Evolutionary conservation across 1,140 invertebrate genomes (phyloP), one percentile per base, ranked within the genome.

Genomic region (Listronotus oregonensis): DNA sequence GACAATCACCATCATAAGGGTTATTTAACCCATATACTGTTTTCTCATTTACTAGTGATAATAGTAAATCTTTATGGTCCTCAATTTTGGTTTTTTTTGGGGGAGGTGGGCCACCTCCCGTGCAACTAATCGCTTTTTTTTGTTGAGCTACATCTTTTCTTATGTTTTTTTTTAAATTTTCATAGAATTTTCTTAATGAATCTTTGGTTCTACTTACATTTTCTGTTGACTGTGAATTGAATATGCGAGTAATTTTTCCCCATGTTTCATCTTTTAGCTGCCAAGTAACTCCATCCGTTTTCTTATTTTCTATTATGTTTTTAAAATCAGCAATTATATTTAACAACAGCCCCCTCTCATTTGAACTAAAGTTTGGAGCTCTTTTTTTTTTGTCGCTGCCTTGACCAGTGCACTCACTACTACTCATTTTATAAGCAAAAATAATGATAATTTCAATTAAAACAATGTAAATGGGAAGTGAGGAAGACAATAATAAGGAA

Each of bases 151-250:
- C 50, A 50, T 59, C 50, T 43, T 66, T 61, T 39, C 64, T 52
- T 11, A n/a, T 39, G 18, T 55, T 27, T 44, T 54, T 63, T 31
- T 66, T 66, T 27, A 39, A 50, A 42, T 66, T 66, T 27, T 59
- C 47, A 46, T 66, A 66, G 7, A 12, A 44, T 60, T 66, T 66
- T 66, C 52, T 66, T 44, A 66, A 52, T 11, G 56, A 66, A 11
- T 59, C 55, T 17, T n/a, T 32, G 21, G 42, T 21, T 40, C 49
- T 50, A 18, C 7, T 9, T 39, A 34, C 15, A 10, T 15, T 14
- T 15, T 39, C 21, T 12, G 34, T 3, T 15, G 37, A 59, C n/a
- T 15, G 6, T 15, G 27, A 15, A 54, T 66, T 66, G 58, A 61
- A 66, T 21, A 51, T 14, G 12, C n/a, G 6, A 15, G 56, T 60